phyloP scores from a whole-genome alignment of 2,113 vertebrate species.

The Campylomormyrus tamandua region DNA sequence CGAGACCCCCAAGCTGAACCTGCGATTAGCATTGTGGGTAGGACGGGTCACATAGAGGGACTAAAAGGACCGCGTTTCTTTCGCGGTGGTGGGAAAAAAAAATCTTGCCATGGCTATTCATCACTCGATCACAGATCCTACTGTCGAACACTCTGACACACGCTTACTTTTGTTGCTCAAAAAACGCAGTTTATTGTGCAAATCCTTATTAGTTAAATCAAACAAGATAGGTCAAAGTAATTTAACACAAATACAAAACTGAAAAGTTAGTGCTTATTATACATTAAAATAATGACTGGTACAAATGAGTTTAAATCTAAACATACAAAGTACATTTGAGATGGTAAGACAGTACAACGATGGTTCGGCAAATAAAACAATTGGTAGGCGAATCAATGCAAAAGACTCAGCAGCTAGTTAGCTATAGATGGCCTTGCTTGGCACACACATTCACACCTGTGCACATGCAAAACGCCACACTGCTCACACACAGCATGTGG shows the following conservation, averaged over 20 bases:
- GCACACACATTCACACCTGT: background rate
- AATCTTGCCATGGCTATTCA: background rate
- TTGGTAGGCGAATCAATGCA: background rate
- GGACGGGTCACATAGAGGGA: constrained; percentile 33
- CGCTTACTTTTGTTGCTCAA: background rate
- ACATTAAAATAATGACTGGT: background rate
- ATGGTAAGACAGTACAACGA: background rate
- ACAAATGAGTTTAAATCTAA: background rate
- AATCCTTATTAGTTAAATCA: background rate
- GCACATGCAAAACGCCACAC: background rate
- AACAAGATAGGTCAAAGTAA: background rate
- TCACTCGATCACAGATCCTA: background rate
- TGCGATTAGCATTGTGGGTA: background rate
- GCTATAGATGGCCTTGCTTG: background rate
- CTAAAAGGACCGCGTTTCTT: constrained; percentile 12
- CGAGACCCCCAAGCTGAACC: background rate
- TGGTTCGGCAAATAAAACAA: background rate
- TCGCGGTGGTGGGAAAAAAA: background rate
- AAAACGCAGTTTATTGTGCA: constrained; percentile 7
- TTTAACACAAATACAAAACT: background rate
- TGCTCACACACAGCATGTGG: background rate
- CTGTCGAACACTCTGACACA: background rate
- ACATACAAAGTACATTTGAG: background rate
- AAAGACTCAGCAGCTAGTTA: background rate
- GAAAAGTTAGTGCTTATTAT: background rate